Base-by-base conservation (phyloP, 2,113 vertebrate species). In the Ceyx margarethae region DNA sequence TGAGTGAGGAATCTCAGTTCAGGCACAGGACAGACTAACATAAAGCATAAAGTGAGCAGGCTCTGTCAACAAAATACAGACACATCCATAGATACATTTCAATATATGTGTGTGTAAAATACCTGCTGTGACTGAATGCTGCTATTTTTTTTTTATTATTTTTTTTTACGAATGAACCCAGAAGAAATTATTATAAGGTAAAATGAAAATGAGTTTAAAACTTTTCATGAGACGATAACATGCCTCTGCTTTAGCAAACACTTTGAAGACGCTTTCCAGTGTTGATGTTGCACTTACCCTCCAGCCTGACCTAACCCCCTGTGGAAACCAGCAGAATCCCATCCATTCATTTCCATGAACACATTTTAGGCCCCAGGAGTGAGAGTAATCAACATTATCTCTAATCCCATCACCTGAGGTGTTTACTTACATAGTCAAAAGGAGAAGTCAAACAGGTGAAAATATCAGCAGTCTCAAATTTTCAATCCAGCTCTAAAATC, bases 21-120 rank as follows among this genome's bases (percentile, higher is more conserved):
- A 95, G 71, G 75, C 45, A 85, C 31, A 45, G 5, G 50, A 90
- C 89, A 90, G 87, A 80, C 60, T 89, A 94, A 78, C 1, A 1
- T 31, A 28, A 97, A 51, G 66, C 86, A 93, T 58, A 80, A 79
- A 89, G 67, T 78, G 87, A 96, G 56, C 91, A 94, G 82, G 72
- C 51, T 96, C 78, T 89, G 60, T 92, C 94, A 96, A 91, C 66
- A 95, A 94, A 96, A 95, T 89, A 87, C 73, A 95, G 87, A 25
- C 56, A 42, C 31, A 33, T 80, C 45, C 62, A 85, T 42, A 58
- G 79, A 87, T 28, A 42, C 31, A 57, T 9, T 72, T 23, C 2
- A 1, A 37, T 81, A 35, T 46, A 3, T 20, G 26, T 82, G 20
- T 76, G 10, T 58, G 11, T 61, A 40, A 96, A 91, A 95, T 85